Conservation (phyloP, 1,140 invertebrate species). For the Tenebrio molitor region DNA sequence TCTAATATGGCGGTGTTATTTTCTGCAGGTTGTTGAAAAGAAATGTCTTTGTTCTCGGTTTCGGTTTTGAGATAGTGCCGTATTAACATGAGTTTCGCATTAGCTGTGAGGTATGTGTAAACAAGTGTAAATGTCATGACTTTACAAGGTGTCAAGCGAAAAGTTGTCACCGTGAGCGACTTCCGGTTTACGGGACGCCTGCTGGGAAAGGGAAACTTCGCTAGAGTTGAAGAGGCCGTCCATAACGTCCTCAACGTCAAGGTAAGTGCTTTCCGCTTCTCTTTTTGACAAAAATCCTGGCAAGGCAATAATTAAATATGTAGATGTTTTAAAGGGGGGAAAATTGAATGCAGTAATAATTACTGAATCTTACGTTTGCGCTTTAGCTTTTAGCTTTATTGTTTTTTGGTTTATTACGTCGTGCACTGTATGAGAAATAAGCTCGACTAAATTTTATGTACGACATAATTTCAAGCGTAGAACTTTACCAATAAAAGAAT, state of each 20-base stretch:
- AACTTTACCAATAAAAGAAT: conserved; percentile 46
- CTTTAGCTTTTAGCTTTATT: conserved; percentile 25
- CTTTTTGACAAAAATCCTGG: neutral
- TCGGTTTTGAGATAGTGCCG: conserved; percentile 31
- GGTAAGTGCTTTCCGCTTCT: conserved; percentile 59
- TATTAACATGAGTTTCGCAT: conserved; percentile 45
- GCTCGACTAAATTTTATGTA: conserved; percentile 38
- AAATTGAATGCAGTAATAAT: too few relatives aligned
- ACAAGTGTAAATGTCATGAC: conserved; percentile 56
- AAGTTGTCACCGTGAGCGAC: conserved; percentile 67
- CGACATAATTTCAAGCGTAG: conserved; percentile 34
- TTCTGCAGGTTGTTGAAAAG: conserved; percentile 1
- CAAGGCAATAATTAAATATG: too few relatives aligned
- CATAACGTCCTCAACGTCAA: conserved; percentile 71
- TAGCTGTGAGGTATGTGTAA: conserved; percentile 47
- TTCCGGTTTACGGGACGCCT: conserved; percentile 71
- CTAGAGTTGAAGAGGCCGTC: conserved; percentile 71
- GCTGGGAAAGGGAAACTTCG: conserved; percentile 73
- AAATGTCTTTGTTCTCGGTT: conserved; percentile 35
- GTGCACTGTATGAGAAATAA: conserved; percentile 7
- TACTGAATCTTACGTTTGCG: too few relatives aligned
- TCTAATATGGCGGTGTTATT: neutral
- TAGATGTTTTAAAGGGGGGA: too few relatives aligned
- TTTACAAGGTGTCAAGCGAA: conserved; percentile 53
- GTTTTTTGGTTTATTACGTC: conserved; percentile 10